phyloP scores from a whole-genome alignment of 2,113 vertebrate genomes.

The Pterophyllum scalare region DNA sequence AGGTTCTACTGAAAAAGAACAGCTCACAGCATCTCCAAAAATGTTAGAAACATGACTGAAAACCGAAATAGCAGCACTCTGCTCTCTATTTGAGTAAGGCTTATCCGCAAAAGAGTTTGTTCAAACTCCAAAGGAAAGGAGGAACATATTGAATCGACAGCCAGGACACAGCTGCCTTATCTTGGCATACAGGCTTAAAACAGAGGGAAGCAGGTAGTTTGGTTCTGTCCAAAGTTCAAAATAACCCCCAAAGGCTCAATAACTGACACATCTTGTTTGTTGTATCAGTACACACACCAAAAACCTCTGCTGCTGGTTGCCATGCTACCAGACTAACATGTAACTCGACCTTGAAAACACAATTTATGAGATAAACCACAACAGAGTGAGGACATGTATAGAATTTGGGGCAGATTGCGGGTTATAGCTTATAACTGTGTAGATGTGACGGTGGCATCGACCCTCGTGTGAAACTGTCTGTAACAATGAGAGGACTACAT shows the following conservation, averaged over 20 bases:
- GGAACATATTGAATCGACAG: background rate
- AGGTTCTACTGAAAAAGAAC: background rate
- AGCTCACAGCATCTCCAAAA: background rate
- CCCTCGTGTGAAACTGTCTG: background rate
- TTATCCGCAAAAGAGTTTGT: background rate
- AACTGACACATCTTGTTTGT: slow-evolving; percentile 27
- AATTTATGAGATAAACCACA: background rate
- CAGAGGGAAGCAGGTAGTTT: background rate
- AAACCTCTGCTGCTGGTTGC: slow-evolving; percentile 25
- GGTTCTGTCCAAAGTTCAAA: slow-evolving; percentile 1
- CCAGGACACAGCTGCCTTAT: background rate
- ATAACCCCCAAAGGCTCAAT: background rate
- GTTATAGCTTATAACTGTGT: background rate
- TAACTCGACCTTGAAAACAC: background rate
- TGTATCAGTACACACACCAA: slow-evolving; percentile 26
- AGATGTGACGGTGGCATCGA: background rate
- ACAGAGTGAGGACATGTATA: background rate
- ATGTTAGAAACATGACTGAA: background rate
- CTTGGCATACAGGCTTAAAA: background rate
- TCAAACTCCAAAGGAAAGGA: background rate
- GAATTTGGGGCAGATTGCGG: background rate
- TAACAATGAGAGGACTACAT: background rate
- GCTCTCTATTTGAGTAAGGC: background rate
- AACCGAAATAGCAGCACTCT: background rate
- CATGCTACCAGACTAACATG: slow-evolving; percentile 8